Base-by-base conservation (phyloP, 2,113 vertebrate species). In the Silurus meridionalis region DNA sequence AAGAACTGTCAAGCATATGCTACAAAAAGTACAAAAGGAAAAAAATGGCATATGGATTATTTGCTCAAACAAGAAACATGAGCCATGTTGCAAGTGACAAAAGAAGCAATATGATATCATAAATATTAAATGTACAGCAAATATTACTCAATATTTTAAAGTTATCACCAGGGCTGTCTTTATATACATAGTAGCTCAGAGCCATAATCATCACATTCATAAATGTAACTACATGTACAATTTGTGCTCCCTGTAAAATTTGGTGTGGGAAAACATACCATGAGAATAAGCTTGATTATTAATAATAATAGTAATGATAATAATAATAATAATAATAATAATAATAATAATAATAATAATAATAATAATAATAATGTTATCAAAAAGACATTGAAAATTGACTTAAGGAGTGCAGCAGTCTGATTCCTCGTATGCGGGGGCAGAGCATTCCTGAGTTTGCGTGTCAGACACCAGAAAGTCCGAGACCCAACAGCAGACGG, bases 351-450 rank as follows among this genome's bases (percentile, higher is more conserved):
- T 37, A 46, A 10, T 9, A 71, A 46, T 19, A 71, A 37, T 14
- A 17, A 25, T 37, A 69, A 28, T 19, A 48, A 8, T 37, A 72
- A 0, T 74, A 74, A 1, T 55, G 25, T 25, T 55, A 14, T 15
- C 25, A 11, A 55, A n/a, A 17, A 17, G 21, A 6, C 0, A 4
- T 58, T 58, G 28, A 37, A 80, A 23, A 21, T 3, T 37, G 57
- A 19, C 53, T 57, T 25, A 25, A 77, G 52, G 10, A 77, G 13
- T 77, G 23, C 50, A 57, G n/a, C 9, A 58, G 77, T 61, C 28
- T 19, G 57, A 46, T 23, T 61, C 78, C 78, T 80, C 57, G 53
- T 11, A 61, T 58, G 77, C 53, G 53, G 77, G 77, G 53, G 77
- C 5, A 46, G 78, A 37, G 19, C 57, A 61, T 60, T 80, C 57